Conservation (phyloP, 2,113 vertebrate species). For the Lonchura striata region DNA sequence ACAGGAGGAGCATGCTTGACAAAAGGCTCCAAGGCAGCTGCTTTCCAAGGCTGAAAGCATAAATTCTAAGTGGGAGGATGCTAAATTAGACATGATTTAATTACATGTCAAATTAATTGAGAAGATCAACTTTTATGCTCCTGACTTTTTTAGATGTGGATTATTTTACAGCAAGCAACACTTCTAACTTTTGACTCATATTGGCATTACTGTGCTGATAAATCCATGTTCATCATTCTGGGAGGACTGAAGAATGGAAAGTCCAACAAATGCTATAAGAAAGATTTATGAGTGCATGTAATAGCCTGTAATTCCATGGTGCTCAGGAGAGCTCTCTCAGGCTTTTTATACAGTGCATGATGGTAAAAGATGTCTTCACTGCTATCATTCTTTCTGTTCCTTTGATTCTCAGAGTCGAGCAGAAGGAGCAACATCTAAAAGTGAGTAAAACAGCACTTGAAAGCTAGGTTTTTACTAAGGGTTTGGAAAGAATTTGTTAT, state of each 20-base stretch:
- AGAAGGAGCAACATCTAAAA: constrained; percentile 12
- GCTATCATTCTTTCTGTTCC: not conserved
- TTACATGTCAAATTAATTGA: not conserved
- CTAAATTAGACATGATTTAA: not conserved
- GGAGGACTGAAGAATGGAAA: not conserved
- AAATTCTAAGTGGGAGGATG: not conserved
- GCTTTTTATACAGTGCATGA: not conserved
- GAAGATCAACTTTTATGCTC: not conserved
- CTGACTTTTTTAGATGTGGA: not conserved
- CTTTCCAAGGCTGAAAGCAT: not conserved
- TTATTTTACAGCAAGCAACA: not conserved
- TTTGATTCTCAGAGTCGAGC: not conserved
- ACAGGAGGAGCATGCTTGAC: not conserved
- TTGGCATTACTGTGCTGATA: not conserved
- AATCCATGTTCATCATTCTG: not conserved
- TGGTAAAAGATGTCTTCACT: not conserved
- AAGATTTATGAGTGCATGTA: not conserved
- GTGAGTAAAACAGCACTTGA: not conserved
- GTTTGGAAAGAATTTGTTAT: not conserved
- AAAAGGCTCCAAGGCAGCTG: not conserved
- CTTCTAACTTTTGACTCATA: not conserved
- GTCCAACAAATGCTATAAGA: not conserved
- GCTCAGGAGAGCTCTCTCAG: not conserved
- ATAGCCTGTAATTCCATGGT: not conserved
- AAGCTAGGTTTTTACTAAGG: not conserved